Conservation (phyloP, 2,113 vertebrate species). For the Pangasianodon hypophthalmus region DNA sequence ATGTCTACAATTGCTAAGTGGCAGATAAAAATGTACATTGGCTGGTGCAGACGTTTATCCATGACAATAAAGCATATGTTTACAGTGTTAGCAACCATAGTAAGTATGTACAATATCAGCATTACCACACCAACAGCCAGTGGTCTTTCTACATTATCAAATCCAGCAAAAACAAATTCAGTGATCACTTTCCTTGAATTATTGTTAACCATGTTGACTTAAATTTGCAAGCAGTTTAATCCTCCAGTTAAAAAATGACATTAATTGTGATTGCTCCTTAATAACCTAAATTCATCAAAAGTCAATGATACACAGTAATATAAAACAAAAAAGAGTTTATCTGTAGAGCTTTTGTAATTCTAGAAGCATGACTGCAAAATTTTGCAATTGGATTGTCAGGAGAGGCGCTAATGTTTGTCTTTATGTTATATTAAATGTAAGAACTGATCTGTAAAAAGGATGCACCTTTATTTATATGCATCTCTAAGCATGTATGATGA, state of each 20-base stretch:
- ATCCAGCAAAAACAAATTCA: slow-evolving; percentile 51
- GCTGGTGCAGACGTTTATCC: slow-evolving; percentile 58
- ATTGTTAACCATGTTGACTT: slow-evolving; percentile 43
- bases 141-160: slow-evolving; percentile 44
- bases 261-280: not conserved
- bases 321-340: not conserved
- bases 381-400: not conserved
- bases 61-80: slow-evolving; percentile 48
- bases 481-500: no score
- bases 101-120: slow-evolving; percentile 37
- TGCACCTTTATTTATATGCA: not conserved
- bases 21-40: slow-evolving; percentile 61
- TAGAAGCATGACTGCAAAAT: not conserved
- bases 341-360: not conserved
- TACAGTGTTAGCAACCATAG: slow-evolving; percentile 30
- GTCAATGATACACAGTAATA: not conserved
- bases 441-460: not conserved
- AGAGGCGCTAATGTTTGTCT: not conserved
- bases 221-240: not conserved
- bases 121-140: slow-evolving; percentile 40
- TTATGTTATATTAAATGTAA: not conserved
- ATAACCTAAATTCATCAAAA: not conserved
- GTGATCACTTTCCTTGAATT: slow-evolving; percentile 18
- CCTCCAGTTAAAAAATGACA: not conserved
- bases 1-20: slow-evolving; percentile 58